Evolutionary conservation across 2,888 invertebrate species (phyloP), one percentile per base, ranked within the genome.

Genomic region (Dynastes tityus): DNA sequence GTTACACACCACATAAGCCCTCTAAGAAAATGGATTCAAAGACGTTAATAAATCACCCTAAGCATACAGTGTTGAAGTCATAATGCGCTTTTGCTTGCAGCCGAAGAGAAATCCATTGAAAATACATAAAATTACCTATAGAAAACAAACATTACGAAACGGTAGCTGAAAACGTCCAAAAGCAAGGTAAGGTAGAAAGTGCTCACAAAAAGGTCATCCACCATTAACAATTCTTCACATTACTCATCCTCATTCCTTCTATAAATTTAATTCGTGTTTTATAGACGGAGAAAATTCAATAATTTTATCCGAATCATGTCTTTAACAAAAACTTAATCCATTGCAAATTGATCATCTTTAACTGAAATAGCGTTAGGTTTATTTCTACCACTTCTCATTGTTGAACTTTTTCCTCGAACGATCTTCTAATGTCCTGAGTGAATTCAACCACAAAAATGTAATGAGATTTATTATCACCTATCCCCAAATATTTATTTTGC

Each of bases 401-500:
- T 73, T 61, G 61, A 11, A 79, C 55, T 51, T 80, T 78, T 73
- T 73, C 13, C 58, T 76, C 70, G 16, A n/a, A 13, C 6, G 37
- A 76, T 71, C 22, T 82, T 80, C 79, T 81, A 82, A 83, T 82
- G 82, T 82, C 73, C 81, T 83, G 82, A 81, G 83, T 84, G 84
- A 85, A 84, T 81, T 83, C 83, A 81, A 84, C 84, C 85, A 83
- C 85, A 85, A 83, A 61, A 84, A 82, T 82, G 84, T 84, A 85
- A 85, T 84, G 84, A 85, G 84, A 85, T 85, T 85, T 85, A 85
- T 85, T 84, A 84, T 82, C 82, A 82, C 78, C 81, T 79, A 81
- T 84, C 82, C 83, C 84, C 82, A 84, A 85, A 85, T 84, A 84
- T 85, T 85, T 85, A 84, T 85, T 83, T 83, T 83, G 80, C 81